Percentiles rank a stretch among this genome's conserved stretches.
Conservation (phyloP, 2,797 vertebrate genomes). For the Syndactyla subalaris region DNA sequence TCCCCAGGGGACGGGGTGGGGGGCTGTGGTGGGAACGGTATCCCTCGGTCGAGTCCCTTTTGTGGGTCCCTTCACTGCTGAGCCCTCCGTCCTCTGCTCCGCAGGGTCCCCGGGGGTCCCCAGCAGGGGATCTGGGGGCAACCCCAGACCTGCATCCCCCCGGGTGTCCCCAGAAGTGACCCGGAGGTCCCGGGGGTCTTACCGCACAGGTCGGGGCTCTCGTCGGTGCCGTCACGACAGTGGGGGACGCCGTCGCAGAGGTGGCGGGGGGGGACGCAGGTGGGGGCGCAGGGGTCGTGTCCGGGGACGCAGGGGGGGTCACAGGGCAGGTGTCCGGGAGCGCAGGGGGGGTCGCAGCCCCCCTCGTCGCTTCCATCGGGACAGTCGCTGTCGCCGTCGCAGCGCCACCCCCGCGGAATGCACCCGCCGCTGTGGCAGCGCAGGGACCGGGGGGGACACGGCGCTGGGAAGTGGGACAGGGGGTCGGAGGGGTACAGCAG, state of each 20-base stretch:
- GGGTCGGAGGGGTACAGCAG: too few relatives aligned
- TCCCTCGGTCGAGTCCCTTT: not conserved
- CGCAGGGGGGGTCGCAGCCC: not conserved
- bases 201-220: not conserved
- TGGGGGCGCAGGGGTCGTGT: not conserved
- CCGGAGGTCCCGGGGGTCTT: not conserved
- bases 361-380: not conserved
- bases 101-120: not conserved
- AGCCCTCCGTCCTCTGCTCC: not conserved
- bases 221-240: not conserved
- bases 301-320: conserved; percentile 72
- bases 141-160: too few relatives aligned
- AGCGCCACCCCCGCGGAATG: not conserved
- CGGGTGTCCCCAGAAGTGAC: not conserved
- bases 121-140: too few relatives aligned
- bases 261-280: not conserved
- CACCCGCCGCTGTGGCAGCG: not conserved
- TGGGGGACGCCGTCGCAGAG: not conserved
- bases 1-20: too few relatives aligned
- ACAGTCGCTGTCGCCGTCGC: not conserved
- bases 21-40: not conserved
- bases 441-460: not conserved
- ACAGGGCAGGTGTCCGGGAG: conserved; percentile 58
- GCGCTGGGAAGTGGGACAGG: not conserved
- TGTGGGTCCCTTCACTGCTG: not conserved